These are phyloP conservation scores for Lota lota DNA, from an alignment of 2,113 vertebrate genomes.

Conservation along the genomic window DNA sequence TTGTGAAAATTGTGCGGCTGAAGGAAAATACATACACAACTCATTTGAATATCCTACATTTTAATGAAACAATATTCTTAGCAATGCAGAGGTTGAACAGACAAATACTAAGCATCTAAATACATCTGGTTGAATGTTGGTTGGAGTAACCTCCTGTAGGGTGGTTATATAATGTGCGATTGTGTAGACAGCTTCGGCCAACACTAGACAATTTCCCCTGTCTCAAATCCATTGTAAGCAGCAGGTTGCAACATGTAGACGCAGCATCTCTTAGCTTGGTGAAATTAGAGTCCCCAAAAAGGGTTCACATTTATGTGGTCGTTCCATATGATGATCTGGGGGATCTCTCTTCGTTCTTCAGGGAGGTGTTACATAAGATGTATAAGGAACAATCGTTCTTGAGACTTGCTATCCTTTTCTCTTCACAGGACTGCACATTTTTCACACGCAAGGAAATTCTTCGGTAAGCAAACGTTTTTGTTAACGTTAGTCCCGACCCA, in stretches of 20 bases:
- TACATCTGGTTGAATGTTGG: constrained; percentile 6
- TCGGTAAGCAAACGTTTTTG: constrained; percentile 77
- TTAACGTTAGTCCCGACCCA: constrained; percentile 23
- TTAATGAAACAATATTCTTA: too few relatives aligned
- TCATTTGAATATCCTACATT: too few relatives aligned
- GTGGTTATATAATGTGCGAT: constrained; percentile 31
- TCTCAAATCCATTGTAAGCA: constrained; percentile 24
- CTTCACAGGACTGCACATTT: constrained; percentile 91
- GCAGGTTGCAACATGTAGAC: constrained; percentile 37
- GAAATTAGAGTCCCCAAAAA: constrained; percentile 45
- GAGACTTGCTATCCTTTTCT: constrained; percentile 28
- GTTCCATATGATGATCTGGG: constrained; percentile 9
- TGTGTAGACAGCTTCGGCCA: constrained; percentile 33
- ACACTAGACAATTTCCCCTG: constrained; percentile 47
- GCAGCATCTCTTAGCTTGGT: constrained; percentile 24
- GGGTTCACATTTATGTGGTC: constrained; percentile 14
- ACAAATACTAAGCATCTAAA: too few relatives aligned
- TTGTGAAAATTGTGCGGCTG: constrained; percentile 8
- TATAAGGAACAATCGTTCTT: background rate
- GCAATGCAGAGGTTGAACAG: too few relatives aligned
- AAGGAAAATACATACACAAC: too few relatives aligned
- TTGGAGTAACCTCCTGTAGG: constrained; percentile 6
- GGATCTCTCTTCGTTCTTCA: too few relatives aligned
- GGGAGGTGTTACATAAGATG: too few relatives aligned
- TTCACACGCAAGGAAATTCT: constrained; percentile 98